Evolutionary conservation across 2,888 invertebrate species (phyloP), one percentile per base, ranked within the genome.

Genomic region (Eudasyphora cyanicolor): DNA sequence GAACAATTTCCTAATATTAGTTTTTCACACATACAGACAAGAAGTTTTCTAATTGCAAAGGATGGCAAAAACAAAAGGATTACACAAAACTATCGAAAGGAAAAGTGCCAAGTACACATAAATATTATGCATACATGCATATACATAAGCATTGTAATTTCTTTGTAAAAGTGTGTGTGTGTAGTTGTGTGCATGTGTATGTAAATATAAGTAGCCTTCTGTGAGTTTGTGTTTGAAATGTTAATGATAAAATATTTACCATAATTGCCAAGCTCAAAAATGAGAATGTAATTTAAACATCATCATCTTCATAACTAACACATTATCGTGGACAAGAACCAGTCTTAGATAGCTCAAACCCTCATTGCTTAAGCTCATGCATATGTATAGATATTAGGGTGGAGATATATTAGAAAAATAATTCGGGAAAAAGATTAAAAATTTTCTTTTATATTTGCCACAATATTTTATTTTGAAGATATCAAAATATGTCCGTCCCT

Each of bases 151-250:
- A n/a, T n/a, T n/a, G n/a, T n/a, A n/a, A n/a, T n/a, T n/a, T n/a
- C n/a, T n/a, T n/a, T n/a, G n/a, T n/a, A n/a, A n/a, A n/a, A n/a
- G n/a, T n/a, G n/a, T n/a, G n/a, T n/a, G n/a, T n/a, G n/a, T n/a
- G n/a, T n/a, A n/a, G n/a, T 1, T 49, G 12, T 54, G 29, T 69
- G 19, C 19, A 60, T 12, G 12, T 38, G n/a, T 45, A 45, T 67
- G 67, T 67, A 45, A 67, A 67, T 67, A n/a, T 27, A 60, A 60
- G 60, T 60, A 60, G n/a, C 60, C 29, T 60, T 60, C 38, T 45
- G 12, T 45, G 45, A 14, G 57, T 29, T 17, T 60, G 60, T 29
- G 29, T 60, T 60, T 60, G 60, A 24, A 29, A 60, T 60, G 60
- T 60, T 60, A 60, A 60, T 60, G 27, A 29, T 60, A 29, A 29